Conservation (phyloP, 2,888 invertebrate species). For the Lithophane semibrunnea region DNA sequence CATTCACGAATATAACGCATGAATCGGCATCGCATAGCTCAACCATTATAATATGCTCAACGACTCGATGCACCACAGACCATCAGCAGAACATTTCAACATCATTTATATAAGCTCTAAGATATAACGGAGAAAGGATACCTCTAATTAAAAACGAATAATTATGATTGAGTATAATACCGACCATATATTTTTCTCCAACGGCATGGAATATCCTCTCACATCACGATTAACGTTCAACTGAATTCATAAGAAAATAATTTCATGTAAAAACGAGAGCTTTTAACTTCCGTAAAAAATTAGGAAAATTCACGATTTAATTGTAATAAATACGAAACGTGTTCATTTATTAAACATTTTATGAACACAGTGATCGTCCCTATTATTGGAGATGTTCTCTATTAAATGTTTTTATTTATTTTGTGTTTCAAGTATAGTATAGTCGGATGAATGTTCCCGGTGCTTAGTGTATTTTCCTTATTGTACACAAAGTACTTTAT, state of each 20-base stretch:
- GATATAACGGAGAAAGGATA: not conserved
- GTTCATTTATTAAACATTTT: slow-evolving; percentile 32
- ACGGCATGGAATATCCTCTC: not conserved
- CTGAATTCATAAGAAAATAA: slow-evolving; percentile 9
- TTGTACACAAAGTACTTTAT: slow-evolving; percentile 3
- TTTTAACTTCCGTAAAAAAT: slow-evolving; percentile 7
- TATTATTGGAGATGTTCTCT: slow-evolving; percentile 8
- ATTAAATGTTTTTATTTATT: slow-evolving; percentile 2
- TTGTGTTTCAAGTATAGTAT: slow-evolving; percentile 4
- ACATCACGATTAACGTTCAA: not conserved
- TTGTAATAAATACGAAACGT: slow-evolving; percentile 29
- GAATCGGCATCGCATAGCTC: slow-evolving; percentile 4
- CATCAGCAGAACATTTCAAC: not conserved
- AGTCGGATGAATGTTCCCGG: not conserved
- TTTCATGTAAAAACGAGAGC: slow-evolving; percentile 5
- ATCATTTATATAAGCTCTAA: not conserved
- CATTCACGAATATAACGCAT: slow-evolving; percentile 1
- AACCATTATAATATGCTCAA: not conserved
- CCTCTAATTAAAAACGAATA: not conserved
- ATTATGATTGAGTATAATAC: not conserved
- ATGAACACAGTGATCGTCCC: slow-evolving; percentile 9
- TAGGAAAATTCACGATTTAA: slow-evolving; percentile 11
- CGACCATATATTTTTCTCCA: not conserved
- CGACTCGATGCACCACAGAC: not conserved
- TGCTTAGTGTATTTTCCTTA: slow-evolving; percentile 6